Percentiles rank a stretch among this genome's conserved stretches.
Conservation (phyloP, 2,113 vertebrate genomes). For the Pardalotus punctatus region DNA sequence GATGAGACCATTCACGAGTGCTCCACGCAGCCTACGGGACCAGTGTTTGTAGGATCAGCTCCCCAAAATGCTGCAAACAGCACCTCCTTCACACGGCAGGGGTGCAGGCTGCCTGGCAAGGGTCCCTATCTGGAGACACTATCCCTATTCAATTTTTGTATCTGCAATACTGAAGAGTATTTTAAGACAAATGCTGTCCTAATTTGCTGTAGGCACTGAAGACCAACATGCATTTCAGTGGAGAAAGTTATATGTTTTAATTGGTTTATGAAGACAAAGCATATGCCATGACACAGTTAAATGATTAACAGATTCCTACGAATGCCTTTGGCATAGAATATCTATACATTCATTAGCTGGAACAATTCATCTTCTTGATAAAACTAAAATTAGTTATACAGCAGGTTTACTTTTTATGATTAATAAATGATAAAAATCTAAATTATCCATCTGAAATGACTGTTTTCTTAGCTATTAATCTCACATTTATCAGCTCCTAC, state of each 20-base stretch:
- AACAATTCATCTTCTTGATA: constrained; percentile 82
- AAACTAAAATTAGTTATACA: constrained; percentile 82
- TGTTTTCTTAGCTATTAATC: constrained; percentile 76
- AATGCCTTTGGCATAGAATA: constrained; percentile 79
- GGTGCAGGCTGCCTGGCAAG: neutral
- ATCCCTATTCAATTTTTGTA: neutral
- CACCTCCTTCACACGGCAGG: neutral
- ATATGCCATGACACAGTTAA: constrained; percentile 81
- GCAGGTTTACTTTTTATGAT: constrained; percentile 81
- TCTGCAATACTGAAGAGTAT: constrained; percentile 4
- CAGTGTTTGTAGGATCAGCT: neutral
- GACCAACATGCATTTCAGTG: constrained; percentile 67
- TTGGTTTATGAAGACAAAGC: constrained; percentile 80
- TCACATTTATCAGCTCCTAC: constrained; percentile 73
- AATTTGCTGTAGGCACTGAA: constrained; percentile 70
- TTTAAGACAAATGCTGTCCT: constrained; percentile 74
- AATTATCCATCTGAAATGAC: constrained; percentile 79
- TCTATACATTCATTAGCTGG: constrained; percentile 79
- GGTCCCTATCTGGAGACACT: constrained; percentile 39
- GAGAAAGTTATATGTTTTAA: constrained; percentile 76
- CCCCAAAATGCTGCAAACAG: neutral
- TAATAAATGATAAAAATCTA: constrained; percentile 83
- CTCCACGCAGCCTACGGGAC: accelerated
- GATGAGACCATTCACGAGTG: neutral
- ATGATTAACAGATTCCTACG: constrained; percentile 79